Evolutionary conservation across 2,113 vertebrate species (phyloP).

Genomic region (Odontesthes bonariensis): DNA sequence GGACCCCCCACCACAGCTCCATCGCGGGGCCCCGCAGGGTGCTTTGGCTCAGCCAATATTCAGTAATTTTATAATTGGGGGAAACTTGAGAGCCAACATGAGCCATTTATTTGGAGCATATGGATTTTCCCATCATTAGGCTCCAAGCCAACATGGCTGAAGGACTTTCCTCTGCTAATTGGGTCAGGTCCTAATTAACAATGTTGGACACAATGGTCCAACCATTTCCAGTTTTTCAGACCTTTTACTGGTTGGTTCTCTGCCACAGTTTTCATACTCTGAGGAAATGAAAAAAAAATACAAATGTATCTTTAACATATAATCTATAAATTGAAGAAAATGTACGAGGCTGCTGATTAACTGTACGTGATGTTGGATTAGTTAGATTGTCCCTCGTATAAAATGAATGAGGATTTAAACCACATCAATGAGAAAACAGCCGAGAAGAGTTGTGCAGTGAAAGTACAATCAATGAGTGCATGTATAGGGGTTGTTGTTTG

Average conservation of each 20-base stretch:
- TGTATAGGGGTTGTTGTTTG: constrained; percentile 6
- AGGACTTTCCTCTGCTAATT: constrained; percentile 77
- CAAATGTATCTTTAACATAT: constrained; percentile 1
- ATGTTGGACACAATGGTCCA: constrained; percentile 54
- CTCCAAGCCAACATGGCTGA: constrained; percentile 75
- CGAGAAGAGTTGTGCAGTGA: neutral
- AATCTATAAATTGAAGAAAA: constrained; percentile 7
- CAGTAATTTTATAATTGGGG: constrained; percentile 75
- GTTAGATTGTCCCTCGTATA: constrained; percentile 9
- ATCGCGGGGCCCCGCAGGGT: constrained; percentile 59
- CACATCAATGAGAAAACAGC: neutral
- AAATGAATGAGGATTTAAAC: neutral
- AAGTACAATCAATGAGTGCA: neutral
- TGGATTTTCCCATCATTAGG: constrained; percentile 82
- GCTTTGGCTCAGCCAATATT: constrained; percentile 59
- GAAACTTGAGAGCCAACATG: constrained; percentile 65
- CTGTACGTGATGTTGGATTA: constrained; percentile 33
- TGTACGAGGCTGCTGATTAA: constrained; percentile 21
- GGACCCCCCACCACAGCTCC: constrained; percentile 47
- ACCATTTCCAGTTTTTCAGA: constrained; percentile 45
- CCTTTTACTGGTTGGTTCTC: constrained; percentile 41
- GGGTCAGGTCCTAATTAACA: constrained; percentile 78
- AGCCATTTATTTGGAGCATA: constrained; percentile 81
- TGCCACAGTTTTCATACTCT: constrained; percentile 28
- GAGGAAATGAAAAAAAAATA: neutral